Evolutionary conservation across 92 coral and sea anemone species (phyloP).

Genomic region (Siderastrea siderea): DNA sequence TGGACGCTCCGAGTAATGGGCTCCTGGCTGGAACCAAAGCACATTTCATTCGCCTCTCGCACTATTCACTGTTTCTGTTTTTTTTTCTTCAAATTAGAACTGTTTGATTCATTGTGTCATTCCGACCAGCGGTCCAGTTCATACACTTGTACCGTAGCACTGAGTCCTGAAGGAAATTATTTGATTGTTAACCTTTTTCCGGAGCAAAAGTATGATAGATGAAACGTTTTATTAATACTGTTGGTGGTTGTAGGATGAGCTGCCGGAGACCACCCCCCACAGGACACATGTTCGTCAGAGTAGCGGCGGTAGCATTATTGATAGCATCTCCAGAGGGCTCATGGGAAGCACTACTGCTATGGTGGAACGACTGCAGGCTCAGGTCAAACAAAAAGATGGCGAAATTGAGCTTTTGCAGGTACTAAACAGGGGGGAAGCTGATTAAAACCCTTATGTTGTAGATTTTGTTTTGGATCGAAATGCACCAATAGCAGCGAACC

Average conservation of each 20-base stretch:
- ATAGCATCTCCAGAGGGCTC: slow-evolving; percentile 80
- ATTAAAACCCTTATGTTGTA: too few species aligned
- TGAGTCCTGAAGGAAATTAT: neutral
- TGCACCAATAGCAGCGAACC: too few species aligned
- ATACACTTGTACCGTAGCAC: too few species aligned
- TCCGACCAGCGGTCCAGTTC: too few species aligned
- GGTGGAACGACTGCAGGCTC: slow-evolving; percentile 96
- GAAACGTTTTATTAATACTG: neutral
- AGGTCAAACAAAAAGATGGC: slow-evolving; percentile 97
- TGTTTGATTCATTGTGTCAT: too few species aligned
- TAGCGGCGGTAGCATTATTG: slow-evolving; percentile 75
- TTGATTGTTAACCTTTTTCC: neutral
- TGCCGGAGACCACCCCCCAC: slow-evolving; percentile 47
- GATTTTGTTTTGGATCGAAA: too few species aligned
- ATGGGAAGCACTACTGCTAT: slow-evolving; percentile 85
- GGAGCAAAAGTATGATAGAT: neutral
- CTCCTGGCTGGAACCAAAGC: too few species aligned
- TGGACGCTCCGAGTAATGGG: too few species aligned
- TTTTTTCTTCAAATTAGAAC: neutral
- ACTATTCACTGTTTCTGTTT: neutral
- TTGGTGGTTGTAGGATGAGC: slow-evolving; percentile 36
- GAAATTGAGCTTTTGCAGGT: slow-evolving; percentile 95
- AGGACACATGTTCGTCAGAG: slow-evolving; percentile 71
- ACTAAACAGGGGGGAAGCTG: neutral
- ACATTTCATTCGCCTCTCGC: neutral